A percentile compares a stretch with the other conserved stretches of the same genome.
phyloP scores from a whole-genome alignment of 2,113 vertebrate species.

The Nesospiza acunhae region DNA sequence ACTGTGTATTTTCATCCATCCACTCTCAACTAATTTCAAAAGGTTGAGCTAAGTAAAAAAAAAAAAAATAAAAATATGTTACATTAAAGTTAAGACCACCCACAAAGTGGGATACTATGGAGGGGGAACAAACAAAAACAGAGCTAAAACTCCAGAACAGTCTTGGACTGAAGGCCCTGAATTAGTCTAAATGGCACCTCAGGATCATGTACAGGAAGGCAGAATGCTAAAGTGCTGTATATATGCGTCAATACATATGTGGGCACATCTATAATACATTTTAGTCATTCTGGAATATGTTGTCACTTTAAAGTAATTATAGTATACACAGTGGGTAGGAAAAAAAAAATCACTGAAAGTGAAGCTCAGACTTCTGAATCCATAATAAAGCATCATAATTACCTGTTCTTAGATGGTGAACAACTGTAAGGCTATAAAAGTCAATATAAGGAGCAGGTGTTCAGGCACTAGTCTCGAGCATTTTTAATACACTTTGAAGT shows the following conservation, averaged over 20 bases:
- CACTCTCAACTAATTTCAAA: not conserved
- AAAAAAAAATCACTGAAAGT: not conserved
- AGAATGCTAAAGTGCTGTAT: not conserved
- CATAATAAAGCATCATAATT: not conserved
- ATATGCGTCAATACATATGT: no score
- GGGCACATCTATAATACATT: not conserved
- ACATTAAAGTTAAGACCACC: not conserved
- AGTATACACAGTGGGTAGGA: not conserved
- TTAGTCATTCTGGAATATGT: not conserved
- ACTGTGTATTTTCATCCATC: not conserved
- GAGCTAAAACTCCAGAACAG: rapidly evolving
- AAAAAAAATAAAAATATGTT: not conserved
- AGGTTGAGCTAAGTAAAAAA: not conserved
- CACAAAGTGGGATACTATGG: rapidly evolving
- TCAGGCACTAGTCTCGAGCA: not conserved
- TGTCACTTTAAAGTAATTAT: not conserved
- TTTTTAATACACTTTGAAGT: not conserved
- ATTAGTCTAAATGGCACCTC: not conserved
- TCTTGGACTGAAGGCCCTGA: rapidly evolving
- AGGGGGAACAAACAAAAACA: rapidly evolving
- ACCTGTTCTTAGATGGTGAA: not conserved
- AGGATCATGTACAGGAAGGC: not conserved
- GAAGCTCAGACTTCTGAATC: not conserved
- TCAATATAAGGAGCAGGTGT: not conserved
- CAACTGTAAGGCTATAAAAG: not conserved